These are phyloP conservation scores for Cryptus armator DNA, from an alignment of 2,888 invertebrate species.

Conservation along the genomic window DNA sequence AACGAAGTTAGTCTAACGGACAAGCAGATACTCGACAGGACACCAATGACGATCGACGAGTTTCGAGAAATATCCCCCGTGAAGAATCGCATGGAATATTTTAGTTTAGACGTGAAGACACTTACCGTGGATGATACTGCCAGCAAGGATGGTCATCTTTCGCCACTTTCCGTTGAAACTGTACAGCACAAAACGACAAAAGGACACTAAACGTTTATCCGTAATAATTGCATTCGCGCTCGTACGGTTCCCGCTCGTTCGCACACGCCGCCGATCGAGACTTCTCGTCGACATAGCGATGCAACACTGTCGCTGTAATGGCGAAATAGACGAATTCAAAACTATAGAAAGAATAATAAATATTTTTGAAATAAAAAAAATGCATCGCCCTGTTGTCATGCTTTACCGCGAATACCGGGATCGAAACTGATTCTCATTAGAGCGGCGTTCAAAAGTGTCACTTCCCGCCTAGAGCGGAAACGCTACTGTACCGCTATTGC, in stretches of 20 bases:
- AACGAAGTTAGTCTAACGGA: conserved; percentile 70
- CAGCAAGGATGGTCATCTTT: conserved; percentile 67
- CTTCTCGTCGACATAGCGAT: no score
- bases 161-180: conserved; percentile 59
- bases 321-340: no score
- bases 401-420: no score
- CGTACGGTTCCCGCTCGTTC: no score
- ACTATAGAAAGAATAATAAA: no score
- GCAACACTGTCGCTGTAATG: no score
- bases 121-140: conserved; percentile 71
- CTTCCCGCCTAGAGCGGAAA: no score
- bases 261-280: no score
- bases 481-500: background rate
- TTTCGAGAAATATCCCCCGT: conserved; percentile 73
- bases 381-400: no score
- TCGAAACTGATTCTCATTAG: no score
- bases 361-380: no score
- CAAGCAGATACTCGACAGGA: conserved; percentile 72
- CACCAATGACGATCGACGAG: conserved; percentile 74
- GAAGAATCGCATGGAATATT: conserved; percentile 75
- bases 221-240: background rate
- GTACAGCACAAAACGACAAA: conserved; percentile 51
- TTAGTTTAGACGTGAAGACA: conserved; percentile 65
- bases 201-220: conserved; percentile 11
- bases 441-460: no score